Evolutionary conservation across 2,113 vertebrate genomes (phyloP).

Genomic region (Brachyhypopomus gauderio): DNA sequence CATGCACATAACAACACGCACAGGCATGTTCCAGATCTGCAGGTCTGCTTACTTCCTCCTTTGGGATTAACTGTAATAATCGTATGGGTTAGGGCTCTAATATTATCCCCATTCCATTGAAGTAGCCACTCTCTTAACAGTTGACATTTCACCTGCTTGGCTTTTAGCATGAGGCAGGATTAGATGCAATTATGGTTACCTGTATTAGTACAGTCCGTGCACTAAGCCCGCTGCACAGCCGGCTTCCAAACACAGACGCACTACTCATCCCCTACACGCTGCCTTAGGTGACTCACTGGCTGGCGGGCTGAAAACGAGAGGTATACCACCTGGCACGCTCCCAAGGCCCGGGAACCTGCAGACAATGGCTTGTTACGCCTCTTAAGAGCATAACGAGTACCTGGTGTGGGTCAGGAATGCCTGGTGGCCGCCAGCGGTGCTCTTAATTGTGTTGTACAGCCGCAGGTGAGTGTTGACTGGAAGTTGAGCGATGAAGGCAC

Average conservation of each 20-base stretch:
- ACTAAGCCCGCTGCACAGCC: background rate
- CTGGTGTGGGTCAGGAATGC: slow-evolving; percentile 69
- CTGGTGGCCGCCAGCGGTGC: slow-evolving; percentile 61
- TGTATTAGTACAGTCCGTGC: background rate
- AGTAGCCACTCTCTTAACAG: background rate
- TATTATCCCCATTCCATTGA: slow-evolving; percentile 12
- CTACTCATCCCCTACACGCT: background rate
- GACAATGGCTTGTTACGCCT: slow-evolving; percentile 63
- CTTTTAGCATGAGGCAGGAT: slow-evolving; percentile 20
- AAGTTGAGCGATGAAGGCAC: slow-evolving; percentile 63
- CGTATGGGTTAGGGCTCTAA: background rate
- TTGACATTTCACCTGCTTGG: slow-evolving; percentile 26
- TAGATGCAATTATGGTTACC: slow-evolving; percentile 8
- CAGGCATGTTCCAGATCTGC: slow-evolving; percentile 14
- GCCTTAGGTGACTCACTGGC: background rate
- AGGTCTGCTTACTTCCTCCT: slow-evolving; percentile 20
- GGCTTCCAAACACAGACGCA: background rate
- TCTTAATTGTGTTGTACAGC: slow-evolving; percentile 63
- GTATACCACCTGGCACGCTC: slow-evolving; percentile 32
- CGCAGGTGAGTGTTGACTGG: slow-evolving; percentile 62
- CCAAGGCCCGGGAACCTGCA: slow-evolving; percentile 55
- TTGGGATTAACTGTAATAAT: background rate
- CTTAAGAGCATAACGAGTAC: slow-evolving; percentile 69
- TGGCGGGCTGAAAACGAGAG: slow-evolving; percentile 40
- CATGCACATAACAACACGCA: slow-evolving; percentile 37